Evolutionary conservation across 2,888 invertebrate genomes (phyloP), one percentile per base, ranked within the genome.

Genomic region (Pyrrhia umbra): DNA sequence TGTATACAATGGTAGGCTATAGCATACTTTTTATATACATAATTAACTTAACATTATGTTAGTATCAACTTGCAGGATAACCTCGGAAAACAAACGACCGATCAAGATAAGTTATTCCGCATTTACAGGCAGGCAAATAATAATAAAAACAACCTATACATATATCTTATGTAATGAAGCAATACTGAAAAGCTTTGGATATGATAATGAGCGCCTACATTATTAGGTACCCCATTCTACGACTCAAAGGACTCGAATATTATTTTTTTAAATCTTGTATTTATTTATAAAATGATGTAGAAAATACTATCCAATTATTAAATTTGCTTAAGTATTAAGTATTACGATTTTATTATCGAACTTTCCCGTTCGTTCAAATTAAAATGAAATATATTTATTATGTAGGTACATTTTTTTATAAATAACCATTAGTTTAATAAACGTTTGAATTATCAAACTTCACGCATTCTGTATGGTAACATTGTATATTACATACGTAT

Each of bases 21-120:
- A 8, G 10, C 16, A 15, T 23, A 20, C 5, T 9, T 58, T 67
- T 63, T 62, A 40, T 55, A 55, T 54, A 40, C 39, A n/a, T 34
- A 34, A 34, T 34, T 34, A 34, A 34, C 40, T 18, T 42, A 42
- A 13, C 46, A 42, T 56, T 37, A 40, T 25, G 30, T 51, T 34
- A 15, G 64, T 65, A 63, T 18, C 39, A 50, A 51, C 34, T 63
- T 23, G 56, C 27, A 47, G 30, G n/a, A 68, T 70, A 68, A 68
- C 68, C 68, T 68, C 68, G 70, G 64, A n/a, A 57, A 52, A 46
- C 51, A 47, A 47, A 57, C 47, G 27, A 57, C 42, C 27, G 51
- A 64, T 64, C 46, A 52, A 68, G 64, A 64, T 64, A 70, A 64
- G 42, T 52, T 51, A 67, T 68, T 63, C 70, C 70, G 51, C 47